These are phyloP conservation scores for Bovichtus diacanthus DNA, from an alignment of 2,797 vertebrate species.

Conservation along the genomic window DNA sequence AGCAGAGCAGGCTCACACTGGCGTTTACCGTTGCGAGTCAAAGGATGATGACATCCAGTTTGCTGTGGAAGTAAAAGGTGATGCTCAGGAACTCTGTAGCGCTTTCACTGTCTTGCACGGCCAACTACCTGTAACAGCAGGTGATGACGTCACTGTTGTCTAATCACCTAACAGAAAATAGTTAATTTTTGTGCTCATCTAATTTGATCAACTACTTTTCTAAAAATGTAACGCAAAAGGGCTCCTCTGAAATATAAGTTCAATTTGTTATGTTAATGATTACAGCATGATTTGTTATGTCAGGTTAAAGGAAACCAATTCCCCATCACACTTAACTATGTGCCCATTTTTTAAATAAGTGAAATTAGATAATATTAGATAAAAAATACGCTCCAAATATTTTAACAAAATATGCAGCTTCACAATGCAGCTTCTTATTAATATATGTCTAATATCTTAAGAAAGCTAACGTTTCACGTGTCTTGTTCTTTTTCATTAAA, in stretches of 20 bases:
- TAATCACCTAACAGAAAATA: slow-evolving; percentile 22
- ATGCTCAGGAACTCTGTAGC: slow-evolving; percentile 64
- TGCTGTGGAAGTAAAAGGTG: slow-evolving; percentile 89
- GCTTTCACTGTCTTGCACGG: slow-evolving; percentile 70
- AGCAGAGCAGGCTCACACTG: slow-evolving; percentile 80
- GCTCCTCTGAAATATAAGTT: not conserved
- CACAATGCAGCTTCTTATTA: slow-evolving; percentile 7
- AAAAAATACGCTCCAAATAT: not conserved
- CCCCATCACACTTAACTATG: not conserved
- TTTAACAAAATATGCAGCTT: slow-evolving; percentile 1
- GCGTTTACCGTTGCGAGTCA: slow-evolving; percentile 85
- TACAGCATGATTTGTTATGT: not conserved
- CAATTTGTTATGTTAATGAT: not conserved
- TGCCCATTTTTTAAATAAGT: not conserved
- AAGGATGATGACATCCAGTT: slow-evolving; percentile 85
- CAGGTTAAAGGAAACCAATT: slow-evolving; percentile 8
- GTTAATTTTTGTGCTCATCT: not conserved
- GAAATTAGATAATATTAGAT: not conserved
- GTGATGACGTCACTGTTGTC: slow-evolving; percentile 10
- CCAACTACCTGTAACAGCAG: slow-evolving; percentile 69
- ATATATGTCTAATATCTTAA: slow-evolving; percentile 24
- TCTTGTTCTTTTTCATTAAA: slow-evolving; percentile 13
- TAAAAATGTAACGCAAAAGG: not conserved
- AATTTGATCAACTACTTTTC: not conserved
- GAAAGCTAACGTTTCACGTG: not conserved